These are phyloP conservation scores for Tetrapedia diversipes DNA, from an alignment of 2,888 invertebrate genomes.

Conservation along the genomic window DNA sequence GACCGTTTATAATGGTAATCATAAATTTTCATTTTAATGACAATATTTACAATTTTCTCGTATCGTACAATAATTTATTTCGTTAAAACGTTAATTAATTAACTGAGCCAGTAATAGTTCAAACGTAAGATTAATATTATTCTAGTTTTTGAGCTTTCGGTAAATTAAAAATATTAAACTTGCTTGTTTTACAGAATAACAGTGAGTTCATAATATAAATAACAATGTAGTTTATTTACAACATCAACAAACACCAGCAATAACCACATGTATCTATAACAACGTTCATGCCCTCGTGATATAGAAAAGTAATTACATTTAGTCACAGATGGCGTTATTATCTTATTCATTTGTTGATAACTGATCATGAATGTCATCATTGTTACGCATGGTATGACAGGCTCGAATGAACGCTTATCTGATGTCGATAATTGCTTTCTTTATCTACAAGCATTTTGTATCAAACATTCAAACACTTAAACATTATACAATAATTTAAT, in stretches of 20 bases:
- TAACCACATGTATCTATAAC: neutral
- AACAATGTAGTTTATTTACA: neutral
- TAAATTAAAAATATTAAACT: conserved; percentile 6
- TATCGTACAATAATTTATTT: neutral
- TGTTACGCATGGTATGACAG: too few relatives aligned
- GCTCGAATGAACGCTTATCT: too few relatives aligned
- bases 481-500: too few relatives aligned
- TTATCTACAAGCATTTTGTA: too few relatives aligned
- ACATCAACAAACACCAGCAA: neutral
- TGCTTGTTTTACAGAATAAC: too few relatives aligned
- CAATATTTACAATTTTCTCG: neutral
- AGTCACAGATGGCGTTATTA: conserved; percentile 9
- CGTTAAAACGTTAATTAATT: neutral
- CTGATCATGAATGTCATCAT: neutral
- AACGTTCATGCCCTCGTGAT: neutral
- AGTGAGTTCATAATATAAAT: too few relatives aligned
- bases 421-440: too few relatives aligned
- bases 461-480: too few relatives aligned
- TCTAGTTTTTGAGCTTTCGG: neutral
- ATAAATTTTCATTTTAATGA: neutral
- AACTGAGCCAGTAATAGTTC: neutral
- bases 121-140: neutral
- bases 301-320: conserved; percentile 16
- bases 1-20: neutral
- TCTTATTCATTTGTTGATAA: neutral